Base-by-base conservation (phyloP, 1,140 invertebrate species). In the Drosophila kanapiae region DNA sequence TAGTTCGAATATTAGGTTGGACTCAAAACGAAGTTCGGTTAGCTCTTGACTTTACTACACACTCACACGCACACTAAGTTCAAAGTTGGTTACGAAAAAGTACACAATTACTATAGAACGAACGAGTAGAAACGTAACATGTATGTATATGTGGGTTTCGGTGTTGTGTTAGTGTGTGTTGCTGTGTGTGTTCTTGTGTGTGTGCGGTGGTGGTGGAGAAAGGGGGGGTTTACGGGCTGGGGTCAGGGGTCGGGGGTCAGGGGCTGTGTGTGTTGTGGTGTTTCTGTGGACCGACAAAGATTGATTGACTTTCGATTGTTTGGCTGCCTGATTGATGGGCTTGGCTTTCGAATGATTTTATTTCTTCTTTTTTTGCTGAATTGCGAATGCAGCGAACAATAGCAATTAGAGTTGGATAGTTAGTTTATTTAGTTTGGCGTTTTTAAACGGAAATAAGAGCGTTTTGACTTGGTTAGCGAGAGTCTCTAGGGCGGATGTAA, bases 31-130 rank as follows among this genome's bases (percentile, higher is more conserved):
- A 51, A 78, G 54, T 74, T 82, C 18, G 49, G 43, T 74, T 43
- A 42, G 33, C 48, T 83, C 75, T 70, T 70, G 79, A 77, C 49
- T 69, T 61, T 67, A 71, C 84, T 88, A 88, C 77, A 87, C 84
- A 87, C 79, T 63, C 78, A 83, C 75, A 70, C 78, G 82, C 76
- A 80, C 80, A 82, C 77, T 88, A 78, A 78, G 78, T 58, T 88
- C 57, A 75, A 71, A 84, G 64, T 87, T 82, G 75, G 58, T 78
- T 81, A 85, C 67, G 78, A 69, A 88, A 77, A 77, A 88, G 64
- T 84, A 84, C 68, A 84, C 80, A 88, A 84, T 80, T 87, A 84
- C 80, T 83, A 56, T 56, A 84, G 68, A 87, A 87, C 80, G 77
- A 87, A 80, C 84, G 77, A 88, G 51, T 78, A 88, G 65, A 86